Evolutionary conservation across 92 coral and sea anemone species (phyloP), one percentile per base, ranked within the genome.

Genomic region (Montipora capitata): DNA sequence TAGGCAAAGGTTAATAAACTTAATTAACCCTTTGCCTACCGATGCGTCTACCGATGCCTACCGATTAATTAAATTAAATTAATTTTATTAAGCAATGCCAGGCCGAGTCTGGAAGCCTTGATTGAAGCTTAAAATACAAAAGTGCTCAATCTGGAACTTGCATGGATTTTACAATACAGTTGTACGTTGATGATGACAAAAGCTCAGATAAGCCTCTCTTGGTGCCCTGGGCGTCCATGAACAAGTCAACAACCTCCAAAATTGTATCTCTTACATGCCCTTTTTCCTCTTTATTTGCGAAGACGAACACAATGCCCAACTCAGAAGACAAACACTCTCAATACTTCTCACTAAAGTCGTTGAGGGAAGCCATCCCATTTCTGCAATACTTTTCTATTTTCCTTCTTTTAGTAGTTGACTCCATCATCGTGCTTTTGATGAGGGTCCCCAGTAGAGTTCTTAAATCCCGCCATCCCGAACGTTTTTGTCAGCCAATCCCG

Each of bases 351-450:
- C 42, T 39, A 2, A 77, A 70, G 56, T 65, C 78, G 40, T 58
- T 70, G 3, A 86, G 20, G n/a, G 65, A 72, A 52, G 73, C 12
- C 64, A 68, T 69, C 41, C 68, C 76, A 11, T 44, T 15, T 20
- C 59, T 56, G 71, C 90, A 77, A 40, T 77, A 54, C 2, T 52
- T 72, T 2, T 17, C 15, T 15, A 85, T 77, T 57, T 14, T 58
- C 41, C 77, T 76, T 68, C 77, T 85, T 44, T 66, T 85, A 6
- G 71, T 48, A 17, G 83, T 67, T 76, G 76, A 38, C 35, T 77
- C 83, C 15, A 85, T 10, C 11, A 10, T 15, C 13, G 89, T 83
- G 45, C 89, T 76, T 48, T 57, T 83, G 42, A 71, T 71, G 2
- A 27, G 35, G 35, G 35, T 27, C 35, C 35, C 35, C 35, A 27